Evolutionary conservation across 2,888 invertebrate species (phyloP), one percentile per base, ranked within the genome.

Genomic region (Harmothoe impar): DNA sequence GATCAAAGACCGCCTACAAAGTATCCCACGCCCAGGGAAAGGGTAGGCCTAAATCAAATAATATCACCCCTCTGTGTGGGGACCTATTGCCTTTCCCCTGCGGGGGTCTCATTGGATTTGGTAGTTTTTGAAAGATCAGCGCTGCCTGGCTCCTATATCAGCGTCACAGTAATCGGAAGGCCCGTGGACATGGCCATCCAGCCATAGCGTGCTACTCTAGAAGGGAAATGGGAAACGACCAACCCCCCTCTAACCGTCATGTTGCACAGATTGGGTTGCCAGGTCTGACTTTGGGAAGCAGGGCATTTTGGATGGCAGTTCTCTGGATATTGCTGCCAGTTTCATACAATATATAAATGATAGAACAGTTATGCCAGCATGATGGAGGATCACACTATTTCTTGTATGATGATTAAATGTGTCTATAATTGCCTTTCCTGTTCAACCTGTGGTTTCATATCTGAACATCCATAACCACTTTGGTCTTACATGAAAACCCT

Each of bases 1-100:
- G 72, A 72, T 72, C 72, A 72, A 72, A 72, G 72, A 72, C 72
- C 72, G 25, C 3, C 25, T 29, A 29, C 72, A 72, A 29, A 72
- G 72, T 72, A 72, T 72, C 20, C n/a, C 29, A 3, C 25, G 5
- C 20, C 29, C 15, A 15, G 29, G 72, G 72, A n/a, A 20, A n/a
- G n/a, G 29, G 5, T 25, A n/a, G 29, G 29, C 20, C 29, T 29
- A 72, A 72, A 72, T 72, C 72, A 72, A 72, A 72, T 72, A 29
- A 29, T 72, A 72, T 72, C 72, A 29, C 31, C 31, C 29, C 72
- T 29, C 29, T 29, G n/a, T 72, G 25, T 25, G 25, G 0, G 72
- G 29, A 29, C 0, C 20, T 17, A 29, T 29, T 72, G 25, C 29
- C 72, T 29, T 62, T 15, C 29, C 29, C 29, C 72, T 29, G 72